Evolutionary conservation across 2,113 vertebrate genomes (phyloP).

Genomic region (Dermatemys mawii): DNA sequence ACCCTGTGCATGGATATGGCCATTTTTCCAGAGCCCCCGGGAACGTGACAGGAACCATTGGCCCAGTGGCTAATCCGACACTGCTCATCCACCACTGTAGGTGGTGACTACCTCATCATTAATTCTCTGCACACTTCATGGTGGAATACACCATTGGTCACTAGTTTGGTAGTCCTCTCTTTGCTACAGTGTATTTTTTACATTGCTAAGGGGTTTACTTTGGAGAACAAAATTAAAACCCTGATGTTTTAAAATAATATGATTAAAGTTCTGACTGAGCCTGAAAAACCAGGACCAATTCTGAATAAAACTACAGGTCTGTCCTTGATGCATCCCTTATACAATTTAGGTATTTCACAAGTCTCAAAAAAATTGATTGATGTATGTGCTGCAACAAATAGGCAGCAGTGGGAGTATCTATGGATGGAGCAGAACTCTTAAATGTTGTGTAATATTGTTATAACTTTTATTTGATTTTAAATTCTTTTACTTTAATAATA

Average conservation of each 20-base stretch:
- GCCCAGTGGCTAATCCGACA: too few relatives aligned
- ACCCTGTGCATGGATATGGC: too few relatives aligned
- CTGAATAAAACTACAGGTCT: background rate
- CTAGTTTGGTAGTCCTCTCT: background rate
- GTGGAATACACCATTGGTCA: background rate
- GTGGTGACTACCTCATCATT: background rate
- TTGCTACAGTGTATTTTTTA: background rate
- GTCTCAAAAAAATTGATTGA: background rate
- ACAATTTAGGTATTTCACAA: background rate
- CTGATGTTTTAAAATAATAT: background rate
- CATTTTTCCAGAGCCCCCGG: too few relatives aligned
- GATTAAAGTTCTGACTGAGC: background rate
- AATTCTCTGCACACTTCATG: background rate
- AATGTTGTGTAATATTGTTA: background rate
- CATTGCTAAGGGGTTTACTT: background rate
- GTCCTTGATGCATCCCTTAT: background rate
- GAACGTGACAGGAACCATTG: too few relatives aligned
- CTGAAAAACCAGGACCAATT: background rate
- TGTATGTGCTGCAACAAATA: background rate
- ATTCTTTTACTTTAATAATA: constrained; percentile 8
- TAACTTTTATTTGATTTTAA: background rate
- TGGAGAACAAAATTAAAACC: background rate
- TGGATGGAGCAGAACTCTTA: background rate
- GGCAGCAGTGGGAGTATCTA: background rate
- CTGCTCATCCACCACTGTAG: background rate